Conservation (phyloP, 2,888 invertebrate species). For the Hemistola chrysoprasaria region DNA sequence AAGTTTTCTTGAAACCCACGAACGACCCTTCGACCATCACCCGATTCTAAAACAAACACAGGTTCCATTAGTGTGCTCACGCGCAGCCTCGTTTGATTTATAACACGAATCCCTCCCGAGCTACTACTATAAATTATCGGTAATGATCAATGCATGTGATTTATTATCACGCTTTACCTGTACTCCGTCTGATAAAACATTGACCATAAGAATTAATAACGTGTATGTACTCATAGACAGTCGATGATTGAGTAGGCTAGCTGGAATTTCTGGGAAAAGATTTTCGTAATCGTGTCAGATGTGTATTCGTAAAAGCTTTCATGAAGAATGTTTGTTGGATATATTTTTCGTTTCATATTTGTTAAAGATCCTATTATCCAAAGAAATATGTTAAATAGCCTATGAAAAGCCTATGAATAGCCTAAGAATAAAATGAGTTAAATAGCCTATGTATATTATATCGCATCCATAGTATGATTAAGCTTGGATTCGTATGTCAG, state of each 20-base stretch:
- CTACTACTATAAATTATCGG: constrained; percentile 73
- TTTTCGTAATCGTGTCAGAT: too few relatives aligned
- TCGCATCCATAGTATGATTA: too few relatives aligned
- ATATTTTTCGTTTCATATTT: too few relatives aligned
- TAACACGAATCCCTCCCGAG: constrained; percentile 30
- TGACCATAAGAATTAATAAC: constrained; percentile 42
- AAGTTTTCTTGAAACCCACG: too few relatives aligned
- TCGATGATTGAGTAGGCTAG: constrained; percentile 33
- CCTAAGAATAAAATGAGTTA: too few relatives aligned
- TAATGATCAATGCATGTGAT: constrained; percentile 73
- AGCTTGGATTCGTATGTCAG: too few relatives aligned
- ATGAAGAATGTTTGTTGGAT: too few relatives aligned
- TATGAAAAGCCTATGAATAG: too few relatives aligned
- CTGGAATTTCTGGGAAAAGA: background rate
- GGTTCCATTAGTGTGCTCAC: constrained; percentile 30
- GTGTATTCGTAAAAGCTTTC: too few relatives aligned
- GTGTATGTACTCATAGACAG: constrained; percentile 14
- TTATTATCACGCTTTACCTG: constrained; percentile 69
- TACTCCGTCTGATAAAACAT: constrained; percentile 62
- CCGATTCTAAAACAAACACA: constrained; percentile 28
- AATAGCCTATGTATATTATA: too few relatives aligned
- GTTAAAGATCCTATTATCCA: too few relatives aligned
- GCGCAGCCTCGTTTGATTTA: constrained; percentile 44
- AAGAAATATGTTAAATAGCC: too few relatives aligned
- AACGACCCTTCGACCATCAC: background rate